phyloP scores from a whole-genome alignment of 2,113 vertebrate species.

The Nymphicus hollandicus region DNA sequence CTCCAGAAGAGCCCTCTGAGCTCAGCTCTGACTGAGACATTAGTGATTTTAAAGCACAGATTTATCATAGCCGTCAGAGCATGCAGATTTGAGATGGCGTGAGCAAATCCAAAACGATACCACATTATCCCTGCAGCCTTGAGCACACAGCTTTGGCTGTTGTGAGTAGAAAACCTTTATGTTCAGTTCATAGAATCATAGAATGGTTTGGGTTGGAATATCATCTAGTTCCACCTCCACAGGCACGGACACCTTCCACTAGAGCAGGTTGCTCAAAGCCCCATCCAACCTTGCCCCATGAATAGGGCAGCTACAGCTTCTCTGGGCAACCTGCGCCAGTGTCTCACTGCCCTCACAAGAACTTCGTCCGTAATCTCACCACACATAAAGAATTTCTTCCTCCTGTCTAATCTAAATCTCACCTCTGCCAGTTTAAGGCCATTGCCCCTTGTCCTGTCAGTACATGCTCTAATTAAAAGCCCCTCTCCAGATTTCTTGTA shows the following conservation, averaged over 20 bases:
- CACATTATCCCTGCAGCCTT: neutral
- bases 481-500: neutral
- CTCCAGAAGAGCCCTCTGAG: neutral
- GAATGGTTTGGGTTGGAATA: neutral
- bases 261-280: neutral
- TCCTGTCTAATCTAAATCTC: neutral
- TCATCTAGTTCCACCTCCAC: neutral
- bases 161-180: neutral
- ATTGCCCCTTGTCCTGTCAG: neutral
- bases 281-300: neutral
- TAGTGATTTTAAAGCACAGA: conserved; percentile 10
- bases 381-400: neutral
- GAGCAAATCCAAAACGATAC: neutral
- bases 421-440: neutral
- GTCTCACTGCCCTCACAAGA: neutral
- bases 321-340: neutral
- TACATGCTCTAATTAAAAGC: neutral
- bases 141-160: neutral
- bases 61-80: neutral
- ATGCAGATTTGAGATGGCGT: neutral
- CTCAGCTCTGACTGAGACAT: neutral
- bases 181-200: neutral
- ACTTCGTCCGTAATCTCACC: neutral
- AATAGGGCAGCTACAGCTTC: neutral
- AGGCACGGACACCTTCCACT: neutral